Percentiles rank a stretch among this genome's conserved stretches.
Conservation (phyloP, 2,888 invertebrate genomes). For the Mimachlamys varia region DNA sequence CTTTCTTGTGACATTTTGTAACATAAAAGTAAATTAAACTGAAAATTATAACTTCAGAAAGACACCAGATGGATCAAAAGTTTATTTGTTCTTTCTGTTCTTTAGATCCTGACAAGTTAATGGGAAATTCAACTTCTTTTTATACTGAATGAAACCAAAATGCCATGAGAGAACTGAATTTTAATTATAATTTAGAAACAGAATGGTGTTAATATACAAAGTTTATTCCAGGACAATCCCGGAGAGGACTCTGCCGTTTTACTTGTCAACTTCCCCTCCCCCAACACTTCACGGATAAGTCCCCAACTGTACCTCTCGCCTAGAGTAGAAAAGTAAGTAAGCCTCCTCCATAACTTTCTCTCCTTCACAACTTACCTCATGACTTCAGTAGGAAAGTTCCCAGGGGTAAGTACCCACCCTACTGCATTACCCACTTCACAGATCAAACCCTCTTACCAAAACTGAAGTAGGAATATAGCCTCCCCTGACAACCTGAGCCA, state of each 20-base stretch:
- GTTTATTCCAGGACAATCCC: constrained; percentile 80
- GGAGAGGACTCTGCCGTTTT: constrained; percentile 84
- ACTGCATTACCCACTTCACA: no score
- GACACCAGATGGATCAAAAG: no score
- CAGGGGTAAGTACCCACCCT: constrained; percentile 59
- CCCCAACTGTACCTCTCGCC: constrained; percentile 83
- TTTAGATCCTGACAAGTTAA: no score
- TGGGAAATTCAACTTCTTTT: no score
- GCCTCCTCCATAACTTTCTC: no score
- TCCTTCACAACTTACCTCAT: constrained; percentile 83
- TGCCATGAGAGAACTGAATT: no score
- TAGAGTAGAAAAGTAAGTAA: constrained; percentile 82
- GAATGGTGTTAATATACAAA: not conserved
- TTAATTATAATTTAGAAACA: not conserved
- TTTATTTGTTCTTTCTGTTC: no score
- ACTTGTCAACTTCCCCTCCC: constrained; percentile 84
- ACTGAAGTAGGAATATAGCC: constrained; percentile 82
- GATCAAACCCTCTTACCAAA: constrained; percentile 82
- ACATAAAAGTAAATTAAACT: no score
- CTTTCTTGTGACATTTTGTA: no score
- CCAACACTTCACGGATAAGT: constrained; percentile 81
- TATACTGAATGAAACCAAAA: no score
- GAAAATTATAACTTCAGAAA: no score
- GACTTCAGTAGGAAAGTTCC: constrained; percentile 83
- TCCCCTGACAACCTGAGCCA: no score